phyloP scores from a whole-genome alignment of 2,888 invertebrate genomes.

The Odontothrips loti region DNA sequence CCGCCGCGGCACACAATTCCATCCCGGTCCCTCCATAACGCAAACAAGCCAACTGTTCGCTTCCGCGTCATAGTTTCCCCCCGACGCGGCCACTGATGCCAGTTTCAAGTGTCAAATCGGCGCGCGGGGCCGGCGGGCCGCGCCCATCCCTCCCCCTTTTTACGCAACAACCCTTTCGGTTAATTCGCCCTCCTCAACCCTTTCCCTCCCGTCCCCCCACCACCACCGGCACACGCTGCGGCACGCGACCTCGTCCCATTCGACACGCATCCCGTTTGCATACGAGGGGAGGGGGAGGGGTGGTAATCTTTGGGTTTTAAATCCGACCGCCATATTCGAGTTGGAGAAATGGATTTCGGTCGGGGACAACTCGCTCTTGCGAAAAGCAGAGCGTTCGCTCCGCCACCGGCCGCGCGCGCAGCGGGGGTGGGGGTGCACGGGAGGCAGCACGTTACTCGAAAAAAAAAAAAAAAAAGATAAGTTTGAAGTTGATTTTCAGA shows the following conservation, averaged over 20 bases:
- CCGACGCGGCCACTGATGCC: constrained; percentile 14
- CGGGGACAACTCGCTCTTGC: background rate
- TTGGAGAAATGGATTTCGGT: constrained; percentile 3
- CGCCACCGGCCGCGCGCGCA: background rate
- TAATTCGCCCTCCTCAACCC: constrained; percentile 14
- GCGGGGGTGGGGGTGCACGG: constrained; percentile 10
- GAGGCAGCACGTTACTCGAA: background rate
- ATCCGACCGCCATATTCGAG: constrained; percentile 17
- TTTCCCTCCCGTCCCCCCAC: background rate
- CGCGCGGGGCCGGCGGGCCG: background rate
- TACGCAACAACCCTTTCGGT: constrained; percentile 9
- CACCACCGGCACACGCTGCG: background rate
- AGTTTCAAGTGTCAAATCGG: constrained; percentile 23
- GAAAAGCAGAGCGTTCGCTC: too few species aligned
- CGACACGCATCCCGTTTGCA: background rate
- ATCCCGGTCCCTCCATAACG: background rate
- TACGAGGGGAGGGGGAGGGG: background rate
- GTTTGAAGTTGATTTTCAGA: too few species aligned
- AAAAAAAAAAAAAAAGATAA: background rate
- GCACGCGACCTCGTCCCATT: background rate
- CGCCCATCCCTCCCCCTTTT: background rate
- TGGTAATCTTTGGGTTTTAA: constrained; percentile 13
- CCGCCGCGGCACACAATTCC: background rate
- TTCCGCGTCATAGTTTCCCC: background rate
- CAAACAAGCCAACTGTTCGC: constrained; percentile 24